Conservation (phyloP, 2,888 invertebrate genomes). For the Reticulitermes lucifugus region DNA sequence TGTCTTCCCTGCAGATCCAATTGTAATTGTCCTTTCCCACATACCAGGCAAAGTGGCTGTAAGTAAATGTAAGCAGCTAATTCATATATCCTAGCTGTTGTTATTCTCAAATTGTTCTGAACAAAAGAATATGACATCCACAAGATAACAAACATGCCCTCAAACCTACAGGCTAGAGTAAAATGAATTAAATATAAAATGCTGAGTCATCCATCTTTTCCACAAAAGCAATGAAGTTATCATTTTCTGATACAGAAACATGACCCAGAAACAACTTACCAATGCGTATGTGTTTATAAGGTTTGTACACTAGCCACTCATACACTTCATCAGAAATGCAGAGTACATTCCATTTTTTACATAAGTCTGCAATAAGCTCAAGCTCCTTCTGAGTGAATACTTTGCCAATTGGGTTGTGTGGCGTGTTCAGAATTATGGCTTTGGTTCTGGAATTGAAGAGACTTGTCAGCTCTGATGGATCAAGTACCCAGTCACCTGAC, state of each 20-base stretch:
- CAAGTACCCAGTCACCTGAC: constrained; percentile 91
- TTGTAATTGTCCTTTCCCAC: constrained; percentile 97
- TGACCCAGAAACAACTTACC: constrained; percentile 68
- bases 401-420: constrained; percentile 98
- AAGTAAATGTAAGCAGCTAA: constrained; percentile 41
- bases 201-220: too few species aligned
- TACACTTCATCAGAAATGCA: constrained; percentile 98
- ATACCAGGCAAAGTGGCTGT: constrained; percentile 91
- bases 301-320: constrained; percentile 94
- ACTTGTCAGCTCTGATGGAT: constrained; percentile 80
- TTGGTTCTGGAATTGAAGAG: constrained; percentile 92
- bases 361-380: constrained; percentile 84
- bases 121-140: too few species aligned
- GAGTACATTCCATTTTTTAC: constrained; percentile 91
- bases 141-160: too few species aligned
- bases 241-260: too few species aligned
- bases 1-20: constrained; percentile 98
- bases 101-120: too few species aligned
- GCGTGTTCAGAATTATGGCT: constrained; percentile 95
- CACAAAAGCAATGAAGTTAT: neutral
- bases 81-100: too few species aligned
- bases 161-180: too few species aligned
- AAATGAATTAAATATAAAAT: too few species aligned
- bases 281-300: constrained; percentile 87
- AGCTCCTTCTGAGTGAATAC: constrained; percentile 80